Evolutionary conservation across 1,140 invertebrate genomes (phyloP).

Genomic region (Pseudachorutes palmiensis): DNA sequence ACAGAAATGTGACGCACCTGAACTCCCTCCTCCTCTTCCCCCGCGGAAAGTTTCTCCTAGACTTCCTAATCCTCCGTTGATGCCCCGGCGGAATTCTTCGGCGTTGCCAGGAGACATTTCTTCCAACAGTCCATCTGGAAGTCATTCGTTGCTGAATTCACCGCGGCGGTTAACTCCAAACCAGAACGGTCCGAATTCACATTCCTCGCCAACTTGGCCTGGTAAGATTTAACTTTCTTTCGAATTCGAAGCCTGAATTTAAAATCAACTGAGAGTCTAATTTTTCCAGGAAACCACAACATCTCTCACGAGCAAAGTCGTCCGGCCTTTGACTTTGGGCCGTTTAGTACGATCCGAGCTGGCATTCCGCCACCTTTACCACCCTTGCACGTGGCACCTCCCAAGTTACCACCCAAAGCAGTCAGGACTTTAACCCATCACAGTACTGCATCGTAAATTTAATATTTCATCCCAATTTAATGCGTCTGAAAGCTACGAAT

Average conservation of each 20-base stretch:
- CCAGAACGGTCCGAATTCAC: conserved; percentile 14
- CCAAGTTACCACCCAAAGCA: conserved; percentile 33
- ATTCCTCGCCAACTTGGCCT: conserved; percentile 10
- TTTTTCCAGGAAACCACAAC: neutral
- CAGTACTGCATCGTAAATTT: too few species aligned
- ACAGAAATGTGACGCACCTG: conserved; percentile 13
- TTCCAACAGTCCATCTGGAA: conserved; percentile 6
- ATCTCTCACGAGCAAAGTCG: neutral
- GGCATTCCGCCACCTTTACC: conserved; percentile 1
- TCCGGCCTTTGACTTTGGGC: conserved; percentile 7
- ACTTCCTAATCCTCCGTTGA: conserved; percentile 30
- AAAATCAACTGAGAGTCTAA: neutral
- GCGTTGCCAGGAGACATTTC: neutral
- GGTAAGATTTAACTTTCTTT: neutral
- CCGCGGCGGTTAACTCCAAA: conserved; percentile 29
- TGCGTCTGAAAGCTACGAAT: too few species aligned
- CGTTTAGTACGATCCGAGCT: conserved; percentile 6
- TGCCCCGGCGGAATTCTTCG: conserved; percentile 35
- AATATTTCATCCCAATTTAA: too few species aligned
- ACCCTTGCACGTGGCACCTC: conserved; percentile 5
- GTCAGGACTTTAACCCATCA: conserved; percentile 15
- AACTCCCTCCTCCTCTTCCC: conserved; percentile 30
- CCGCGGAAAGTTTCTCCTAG: conserved; percentile 32
- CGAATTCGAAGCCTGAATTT: neutral
- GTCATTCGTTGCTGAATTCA: conserved; percentile 19